Evolutionary conservation across 1,140 invertebrate species (phyloP).

Genomic region (Cotesia vestalis): DNA sequence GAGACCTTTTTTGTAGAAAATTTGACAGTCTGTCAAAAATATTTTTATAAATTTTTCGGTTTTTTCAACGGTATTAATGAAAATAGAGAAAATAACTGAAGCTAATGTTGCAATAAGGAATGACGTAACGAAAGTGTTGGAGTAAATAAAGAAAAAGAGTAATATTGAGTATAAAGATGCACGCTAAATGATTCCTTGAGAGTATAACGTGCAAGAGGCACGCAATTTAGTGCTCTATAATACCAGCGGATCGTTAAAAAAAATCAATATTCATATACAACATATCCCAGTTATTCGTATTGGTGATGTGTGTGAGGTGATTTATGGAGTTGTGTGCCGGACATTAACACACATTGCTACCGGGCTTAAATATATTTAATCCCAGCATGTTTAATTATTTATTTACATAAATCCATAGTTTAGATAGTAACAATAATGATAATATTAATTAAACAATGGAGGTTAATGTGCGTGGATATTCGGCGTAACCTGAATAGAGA

Average conservation of each 20-base stretch:
- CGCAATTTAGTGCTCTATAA: constrained; percentile 4
- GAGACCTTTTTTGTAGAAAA: too few relatives aligned
- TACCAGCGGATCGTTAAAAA: constrained; percentile 4
- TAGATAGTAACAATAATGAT: neutral
- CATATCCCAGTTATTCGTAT: neutral
- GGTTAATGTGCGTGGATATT: neutral
- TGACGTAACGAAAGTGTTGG: neutral
- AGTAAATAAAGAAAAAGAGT: neutral
- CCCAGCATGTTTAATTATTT: constrained; percentile 18
- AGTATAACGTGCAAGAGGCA: constrained; percentile 18
- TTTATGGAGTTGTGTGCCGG: too few relatives aligned
- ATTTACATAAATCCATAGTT: constrained; percentile 30
- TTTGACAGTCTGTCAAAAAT: too few relatives aligned
- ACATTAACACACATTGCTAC: neutral
- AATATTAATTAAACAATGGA: constrained; percentile 26
- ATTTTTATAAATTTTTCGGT: too few relatives aligned
- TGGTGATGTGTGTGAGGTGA: neutral
- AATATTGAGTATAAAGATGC: constrained; percentile 25
- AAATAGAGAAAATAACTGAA: too few relatives aligned
- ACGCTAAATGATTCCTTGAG: constrained; percentile 24
- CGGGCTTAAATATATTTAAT: constrained; percentile 16
- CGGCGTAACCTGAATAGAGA: neutral
- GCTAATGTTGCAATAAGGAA: neutral
- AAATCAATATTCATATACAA: constrained; percentile 17
- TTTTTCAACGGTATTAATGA: too few relatives aligned